Base-by-base conservation (phyloP, 2,888 invertebrate genomes). In the Anagyrus pseudococci region DNA sequence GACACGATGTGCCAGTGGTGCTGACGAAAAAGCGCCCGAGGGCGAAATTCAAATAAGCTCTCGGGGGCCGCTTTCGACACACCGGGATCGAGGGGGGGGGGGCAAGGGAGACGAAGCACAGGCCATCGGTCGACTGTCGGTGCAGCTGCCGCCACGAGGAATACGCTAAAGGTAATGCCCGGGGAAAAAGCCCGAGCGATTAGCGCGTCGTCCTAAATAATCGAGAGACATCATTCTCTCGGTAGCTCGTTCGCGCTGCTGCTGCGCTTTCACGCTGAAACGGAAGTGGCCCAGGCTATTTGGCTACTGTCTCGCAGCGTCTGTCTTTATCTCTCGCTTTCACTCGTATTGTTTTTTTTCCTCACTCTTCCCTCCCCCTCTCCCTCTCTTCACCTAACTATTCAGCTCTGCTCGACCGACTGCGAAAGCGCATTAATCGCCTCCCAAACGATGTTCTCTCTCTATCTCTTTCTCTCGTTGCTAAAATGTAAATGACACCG, bases 131-230 rank as follows among this genome's bases (percentile, higher is more conserved):
- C 33, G 44, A 25, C 33, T 55, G 41, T 43, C 44, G 29, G n/a
- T 54, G 55, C 46, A 46, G 23, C 33, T 19, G 8, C 22, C 29
- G 48, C n/a, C n/a, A n/a, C 2, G 15, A 33, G 8, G 22, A 7
- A 8, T 29, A 40, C n/a, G 46, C 20, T 20, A 44, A 37, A 23
- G 47, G 29, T 22, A 22, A 17, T n/a, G 40, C 2, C 13, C 26
- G 19, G 46, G 23, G 33, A 46, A 55, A 25, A 4, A 2, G 46
- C 20, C 29, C n/a, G n/a, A 19, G 15, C 50, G 59, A 59, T 59
- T 53, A 54, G 47, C 47, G 41, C 23, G 33, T 29, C 48, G 20
- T 58, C 55, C 48, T 55, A 60, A 61, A 55, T 61, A 61, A 55
- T 61, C 49, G 55, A 48, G 44, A 15, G 25, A 43, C 29, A 55